phyloP scores from a whole-genome alignment of 2,888 invertebrate species.

The Tipula lateralis region DNA sequence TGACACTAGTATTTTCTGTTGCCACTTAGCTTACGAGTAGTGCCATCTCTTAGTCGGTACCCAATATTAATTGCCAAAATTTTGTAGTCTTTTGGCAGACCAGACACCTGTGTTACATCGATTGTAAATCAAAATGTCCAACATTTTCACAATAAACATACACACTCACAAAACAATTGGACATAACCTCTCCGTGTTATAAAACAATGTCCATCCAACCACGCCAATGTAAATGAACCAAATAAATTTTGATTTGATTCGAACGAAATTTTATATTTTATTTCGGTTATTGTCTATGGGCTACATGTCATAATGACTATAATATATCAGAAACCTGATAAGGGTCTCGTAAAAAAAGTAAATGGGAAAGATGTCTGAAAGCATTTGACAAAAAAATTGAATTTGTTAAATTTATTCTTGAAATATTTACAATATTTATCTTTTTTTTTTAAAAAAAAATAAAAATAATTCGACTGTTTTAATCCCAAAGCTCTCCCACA shows the following conservation, averaged over 20 bases:
- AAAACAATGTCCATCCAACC: not conserved
- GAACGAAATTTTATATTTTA: not conserved
- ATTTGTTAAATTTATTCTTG: not conserved
- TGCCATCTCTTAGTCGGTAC: too few relatives aligned
- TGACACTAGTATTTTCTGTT: too few relatives aligned
- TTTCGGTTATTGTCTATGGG: not conserved
- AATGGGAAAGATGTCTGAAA: too few relatives aligned
- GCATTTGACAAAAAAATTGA: not conserved
- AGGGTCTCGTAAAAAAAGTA: too few relatives aligned
- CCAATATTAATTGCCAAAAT: too few relatives aligned
- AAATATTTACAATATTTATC: not conserved
- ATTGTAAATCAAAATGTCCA: too few relatives aligned
- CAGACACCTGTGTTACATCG: too few relatives aligned
- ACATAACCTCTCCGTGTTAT: too few relatives aligned
- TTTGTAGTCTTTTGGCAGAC: too few relatives aligned
- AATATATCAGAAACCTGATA: conserved; percentile 19
- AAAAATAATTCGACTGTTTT: not conserved
- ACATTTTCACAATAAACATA: too few relatives aligned
- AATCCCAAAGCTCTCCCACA: not conserved
- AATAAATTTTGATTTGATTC: not conserved
- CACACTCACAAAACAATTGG: too few relatives aligned
- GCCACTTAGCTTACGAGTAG: too few relatives aligned
- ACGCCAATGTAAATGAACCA: not conserved
- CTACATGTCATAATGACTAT: not conserved
- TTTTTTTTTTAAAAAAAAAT: not conserved